Conservation (phyloP, 2,113 vertebrate species). For the Silurus asotus region DNA sequence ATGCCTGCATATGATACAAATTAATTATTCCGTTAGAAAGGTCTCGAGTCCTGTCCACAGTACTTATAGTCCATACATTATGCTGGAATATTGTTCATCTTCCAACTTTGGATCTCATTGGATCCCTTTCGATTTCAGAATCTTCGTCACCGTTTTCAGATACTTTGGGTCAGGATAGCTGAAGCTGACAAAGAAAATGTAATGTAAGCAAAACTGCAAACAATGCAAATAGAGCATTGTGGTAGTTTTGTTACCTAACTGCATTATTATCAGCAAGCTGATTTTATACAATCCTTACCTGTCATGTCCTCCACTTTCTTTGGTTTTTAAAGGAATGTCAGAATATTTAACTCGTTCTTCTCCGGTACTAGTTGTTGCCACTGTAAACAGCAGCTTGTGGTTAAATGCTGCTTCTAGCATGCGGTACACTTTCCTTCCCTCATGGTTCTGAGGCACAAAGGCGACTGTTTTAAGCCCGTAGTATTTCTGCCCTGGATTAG, state of each 20-base stretch:
- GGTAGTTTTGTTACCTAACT: neutral
- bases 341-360: slow-evolving; percentile 50
- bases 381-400: slow-evolving; percentile 61
- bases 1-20: neutral
- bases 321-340: slow-evolving; percentile 62
- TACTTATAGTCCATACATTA: neutral
- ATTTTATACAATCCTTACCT: slow-evolving; percentile 48
- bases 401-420: slow-evolving; percentile 64
- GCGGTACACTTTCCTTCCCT: slow-evolving; percentile 57
- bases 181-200: slow-evolving; percentile 41
- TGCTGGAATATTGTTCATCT: neutral
- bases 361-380: slow-evolving; percentile 52
- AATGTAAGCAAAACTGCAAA: neutral
- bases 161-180: slow-evolving; percentile 65
- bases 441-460: slow-evolving; percentile 63
- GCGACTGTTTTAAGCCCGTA: slow-evolving; percentile 46
- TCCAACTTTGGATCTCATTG: slow-evolving; percentile 48
- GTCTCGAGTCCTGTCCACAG: neutral
- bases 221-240: neutral
- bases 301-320: slow-evolving; percentile 35
- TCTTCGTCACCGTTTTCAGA: slow-evolving; percentile 60
- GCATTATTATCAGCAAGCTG: neutral
- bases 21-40: neutral
- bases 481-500: slow-evolving; percentile 63
- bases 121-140: slow-evolving; percentile 64